Base-by-base conservation (phyloP, 2,888 invertebrate species). In the Polymixis lichenea region DNA sequence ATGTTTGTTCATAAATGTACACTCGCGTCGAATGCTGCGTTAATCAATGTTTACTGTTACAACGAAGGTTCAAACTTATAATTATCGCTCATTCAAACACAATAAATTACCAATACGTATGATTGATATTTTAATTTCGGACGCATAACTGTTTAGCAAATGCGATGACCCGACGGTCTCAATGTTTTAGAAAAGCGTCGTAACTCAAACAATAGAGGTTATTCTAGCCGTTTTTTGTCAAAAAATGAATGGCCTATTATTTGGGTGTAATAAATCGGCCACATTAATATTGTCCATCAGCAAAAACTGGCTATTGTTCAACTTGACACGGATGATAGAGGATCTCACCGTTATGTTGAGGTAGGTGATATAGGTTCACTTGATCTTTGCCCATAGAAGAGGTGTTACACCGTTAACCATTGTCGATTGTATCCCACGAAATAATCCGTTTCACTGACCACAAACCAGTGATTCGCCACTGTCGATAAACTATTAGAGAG, bases 61-160 rank as follows among this genome's bases (percentile, higher is more conserved):
- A 65, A 62, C 38, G 43, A 78, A 86, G 78, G 78, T 77, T 84
- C 77, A 71, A 82, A 73, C 79, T 80, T 80, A 85, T 89, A 88
- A 89, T 88, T 88, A 88, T 84, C 70, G 65, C 79, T 83, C 87
- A 87, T 87, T 87, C 87, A 86, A 87, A 88, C 78, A 87, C 87
- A 85, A 89, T 89, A 86, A 79, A 86, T 86, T 86, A 87, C 69
- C 66, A 72, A 84, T 79, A 85, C 69, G 72, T 86, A 86, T 90
- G 91, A 92, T 90, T 91, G 91, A 90, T 91, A 88, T 86, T 82
- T 87, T 86, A 82, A 88, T 90, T 88, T 84, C 75, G 87, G 86
- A 78, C 87, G 78, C 51, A 76, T 89, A 90, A 91, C 92, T 89
- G 92, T 92, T 87, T 49, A 76, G 71, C 61, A 46, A 77, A 86